A percentile compares a stretch with the other conserved stretches of the same genome.
Conservation (phyloP, 53 echinoderm and acorn worm genomes). For the Glandiceps talaboti region DNA sequence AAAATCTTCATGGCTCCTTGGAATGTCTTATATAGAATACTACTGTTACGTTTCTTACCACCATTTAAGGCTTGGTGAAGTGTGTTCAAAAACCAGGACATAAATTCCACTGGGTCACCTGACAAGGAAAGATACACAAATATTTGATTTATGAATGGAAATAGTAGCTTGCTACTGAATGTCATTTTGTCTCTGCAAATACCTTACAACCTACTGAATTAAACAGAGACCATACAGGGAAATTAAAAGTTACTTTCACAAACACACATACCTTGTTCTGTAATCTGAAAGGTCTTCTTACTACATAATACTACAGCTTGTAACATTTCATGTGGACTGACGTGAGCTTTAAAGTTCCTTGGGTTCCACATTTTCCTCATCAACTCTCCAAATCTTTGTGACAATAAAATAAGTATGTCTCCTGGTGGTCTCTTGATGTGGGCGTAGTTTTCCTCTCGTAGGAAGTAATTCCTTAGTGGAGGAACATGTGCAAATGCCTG, state of each 20-base stretch:
- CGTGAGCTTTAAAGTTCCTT: conserved; percentile 93
- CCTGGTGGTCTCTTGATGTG: conserved; percentile 84
- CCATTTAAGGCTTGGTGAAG: conserved; percentile 78
- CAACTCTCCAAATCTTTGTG: conserved; percentile 93
- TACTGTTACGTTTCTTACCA: conserved; percentile 56
- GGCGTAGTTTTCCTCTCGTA: conserved; percentile 76
- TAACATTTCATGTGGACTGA: conserved; percentile 96
- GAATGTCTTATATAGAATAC: conserved; percentile 70
- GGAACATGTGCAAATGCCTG: conserved; percentile 79
- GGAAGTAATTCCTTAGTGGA: conserved; percentile 75
- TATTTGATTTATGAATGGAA: too few relatives aligned
- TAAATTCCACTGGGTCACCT: conserved; percentile 98
- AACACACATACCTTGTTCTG: conserved; percentile 76
- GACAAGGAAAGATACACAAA: too few relatives aligned
- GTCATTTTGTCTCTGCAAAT: background rate
- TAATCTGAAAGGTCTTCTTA: conserved; percentile 91
- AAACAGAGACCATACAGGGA: too few relatives aligned
- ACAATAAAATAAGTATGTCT: conserved; percentile 76
- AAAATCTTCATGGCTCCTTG: conserved; percentile 82
- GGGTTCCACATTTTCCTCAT: conserved; percentile 99
- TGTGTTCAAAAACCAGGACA: conserved; percentile 96
- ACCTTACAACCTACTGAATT: too few relatives aligned
- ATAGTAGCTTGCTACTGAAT: too few relatives aligned
- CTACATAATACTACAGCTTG: conserved; percentile 89
- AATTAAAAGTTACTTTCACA: too few relatives aligned